phyloP scores from a whole-genome alignment of 37 sponge, comb jelly and placozoan species.

The Ianthella basta region DNA sequence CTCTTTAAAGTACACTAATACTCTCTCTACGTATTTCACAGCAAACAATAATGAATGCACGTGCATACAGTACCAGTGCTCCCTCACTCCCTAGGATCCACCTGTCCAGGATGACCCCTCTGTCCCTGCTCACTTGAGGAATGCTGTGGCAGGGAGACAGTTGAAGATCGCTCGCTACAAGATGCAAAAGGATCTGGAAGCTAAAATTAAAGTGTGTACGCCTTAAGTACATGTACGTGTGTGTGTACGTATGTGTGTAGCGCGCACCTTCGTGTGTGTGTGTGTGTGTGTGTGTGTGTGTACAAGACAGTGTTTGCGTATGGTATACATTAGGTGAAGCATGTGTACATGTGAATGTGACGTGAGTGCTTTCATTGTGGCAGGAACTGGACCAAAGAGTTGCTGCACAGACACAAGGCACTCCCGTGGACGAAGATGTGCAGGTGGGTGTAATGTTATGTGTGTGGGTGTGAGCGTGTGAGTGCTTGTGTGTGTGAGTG shows the following conservation, averaged over 20 bases:
- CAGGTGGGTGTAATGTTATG: background rate
- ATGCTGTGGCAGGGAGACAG: conserved; percentile 52
- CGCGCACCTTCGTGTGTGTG: too few relatives aligned
- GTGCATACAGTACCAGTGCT: too few relatives aligned
- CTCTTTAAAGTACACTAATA: too few relatives aligned
- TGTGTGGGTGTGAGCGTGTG: background rate
- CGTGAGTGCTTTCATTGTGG: background rate
- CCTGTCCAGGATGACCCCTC: conserved; percentile 5
- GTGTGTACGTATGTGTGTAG: too few relatives aligned
- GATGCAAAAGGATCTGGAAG: conserved; percentile 68
- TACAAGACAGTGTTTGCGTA: background rate
- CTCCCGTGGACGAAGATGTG: conserved; percentile 26
- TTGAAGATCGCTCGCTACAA: conserved; percentile 61
- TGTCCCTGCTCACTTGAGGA: conserved; percentile 61
- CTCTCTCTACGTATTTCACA: too few relatives aligned
- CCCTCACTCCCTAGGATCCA: conserved; percentile 10
- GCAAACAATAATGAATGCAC: too few relatives aligned
- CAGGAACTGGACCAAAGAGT: background rate
- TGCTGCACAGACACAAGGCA: background rate
- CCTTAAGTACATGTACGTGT: background rate
- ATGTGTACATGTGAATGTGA: background rate
- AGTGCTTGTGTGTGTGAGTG: too few relatives aligned
- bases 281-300: background rate
- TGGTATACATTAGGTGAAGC: background rate
- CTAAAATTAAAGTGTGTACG: conserved; percentile 46